Conservation (phyloP, 2,888 invertebrate species). For the Papilio protenor region DNA sequence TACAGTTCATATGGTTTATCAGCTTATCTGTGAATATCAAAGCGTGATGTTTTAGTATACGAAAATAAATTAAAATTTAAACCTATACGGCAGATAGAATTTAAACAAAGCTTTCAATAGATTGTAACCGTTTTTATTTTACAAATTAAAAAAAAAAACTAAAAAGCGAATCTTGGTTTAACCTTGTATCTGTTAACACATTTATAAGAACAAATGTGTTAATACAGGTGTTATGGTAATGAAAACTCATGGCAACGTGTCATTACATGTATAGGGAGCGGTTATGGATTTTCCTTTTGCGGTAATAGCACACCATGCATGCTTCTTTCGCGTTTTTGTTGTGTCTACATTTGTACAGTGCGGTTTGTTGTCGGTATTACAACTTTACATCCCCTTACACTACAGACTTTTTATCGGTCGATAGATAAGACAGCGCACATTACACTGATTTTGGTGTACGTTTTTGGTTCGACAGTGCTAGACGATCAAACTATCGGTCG, state of each 20-base stretch:
- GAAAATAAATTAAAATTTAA: not conserved
- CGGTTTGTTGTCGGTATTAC: not conserved
- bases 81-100: not conserved
- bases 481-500: too few relatives aligned
- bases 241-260: not conserved
- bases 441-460: too few relatives aligned
- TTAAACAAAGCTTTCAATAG: not conserved
- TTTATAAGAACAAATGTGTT: not conserved
- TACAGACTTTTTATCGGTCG: too few relatives aligned
- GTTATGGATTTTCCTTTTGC: conserved; percentile 20
- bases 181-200: too few relatives aligned
- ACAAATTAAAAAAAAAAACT: too few relatives aligned
- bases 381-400: not conserved
- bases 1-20: not conserved
- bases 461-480: too few relatives aligned
- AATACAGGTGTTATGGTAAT: not conserved
- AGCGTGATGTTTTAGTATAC: not conserved
- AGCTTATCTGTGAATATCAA: not conserved
- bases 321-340: conserved; percentile 1
- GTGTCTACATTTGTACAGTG: conserved; percentile 5
- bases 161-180: too few relatives aligned
- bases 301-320: not conserved
- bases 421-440: too few relatives aligned
- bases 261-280: not conserved
- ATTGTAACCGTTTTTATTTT: not conserved